phyloP scores from a whole-genome alignment of 2,888 invertebrate species.

The Meloe dianella region DNA sequence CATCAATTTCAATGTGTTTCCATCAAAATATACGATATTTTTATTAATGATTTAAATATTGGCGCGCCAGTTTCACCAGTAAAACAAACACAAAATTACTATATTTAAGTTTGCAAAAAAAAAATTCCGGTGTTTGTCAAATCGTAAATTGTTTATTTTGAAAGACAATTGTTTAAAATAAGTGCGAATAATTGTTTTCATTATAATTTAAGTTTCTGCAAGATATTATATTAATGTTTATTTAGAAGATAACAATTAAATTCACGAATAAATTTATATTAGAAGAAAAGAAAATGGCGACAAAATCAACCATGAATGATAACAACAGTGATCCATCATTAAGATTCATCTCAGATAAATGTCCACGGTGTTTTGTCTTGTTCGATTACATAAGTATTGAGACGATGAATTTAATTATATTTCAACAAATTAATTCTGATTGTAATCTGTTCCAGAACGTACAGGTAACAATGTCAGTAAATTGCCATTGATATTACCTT shows the following conservation, averaged over 20 bases:
- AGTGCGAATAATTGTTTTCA: neutral
- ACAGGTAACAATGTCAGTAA: conserved; percentile 26
- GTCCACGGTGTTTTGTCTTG: conserved; percentile 34
- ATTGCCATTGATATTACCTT: conserved; percentile 67
- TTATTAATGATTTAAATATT: too few relatives aligned
- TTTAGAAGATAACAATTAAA: neutral
- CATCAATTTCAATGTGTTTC: too few relatives aligned
- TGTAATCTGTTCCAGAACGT: conserved; percentile 19
- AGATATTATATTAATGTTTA: neutral
- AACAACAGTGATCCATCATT: conserved; percentile 15
- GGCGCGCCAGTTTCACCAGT: neutral
- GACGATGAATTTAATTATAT: neutral
- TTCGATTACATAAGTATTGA: conserved; percentile 37
- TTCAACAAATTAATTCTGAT: neutral
- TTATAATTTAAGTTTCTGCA: neutral
- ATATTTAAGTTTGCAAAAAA: neutral
- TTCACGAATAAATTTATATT: neutral
- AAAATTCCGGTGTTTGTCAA: neutral
- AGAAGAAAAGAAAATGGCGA: conserved; percentile 28
- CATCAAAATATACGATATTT: neutral
- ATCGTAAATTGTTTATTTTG: neutral
- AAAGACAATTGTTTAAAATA: too few relatives aligned
- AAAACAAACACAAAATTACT: neutral
- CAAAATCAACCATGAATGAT: conserved; percentile 25
- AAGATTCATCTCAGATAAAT: conserved; percentile 26